These are phyloP conservation scores for Orussus abietinus DNA, from an alignment of 1,140 invertebrate species.

Conservation along the genomic window DNA sequence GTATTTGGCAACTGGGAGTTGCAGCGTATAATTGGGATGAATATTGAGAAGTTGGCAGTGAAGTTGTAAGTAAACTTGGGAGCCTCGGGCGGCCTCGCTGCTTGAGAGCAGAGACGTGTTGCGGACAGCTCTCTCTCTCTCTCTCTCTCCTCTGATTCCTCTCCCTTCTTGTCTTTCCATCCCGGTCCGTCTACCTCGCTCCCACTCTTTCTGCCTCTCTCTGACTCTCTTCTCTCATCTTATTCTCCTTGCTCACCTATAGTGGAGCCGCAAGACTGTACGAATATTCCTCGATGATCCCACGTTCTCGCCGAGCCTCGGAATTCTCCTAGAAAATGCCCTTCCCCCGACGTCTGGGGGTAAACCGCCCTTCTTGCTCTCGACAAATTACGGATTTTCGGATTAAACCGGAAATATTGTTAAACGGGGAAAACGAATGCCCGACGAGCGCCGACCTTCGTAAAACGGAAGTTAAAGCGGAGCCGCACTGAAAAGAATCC, in stretches of 20 bases:
- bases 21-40: slow-evolving; percentile 50
- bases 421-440: no score
- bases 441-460: no score
- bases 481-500: no score
- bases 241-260: slow-evolving; percentile 31
- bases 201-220: not conserved
- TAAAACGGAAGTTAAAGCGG: no score
- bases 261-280: slow-evolving; percentile 33
- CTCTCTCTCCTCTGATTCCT: slow-evolving; percentile 11
- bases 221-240: slow-evolving; percentile 17
- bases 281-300: slow-evolving; percentile 38
- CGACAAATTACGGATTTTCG: no score
- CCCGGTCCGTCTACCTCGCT: no score
- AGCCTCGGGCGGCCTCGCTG: slow-evolving; percentile 44
- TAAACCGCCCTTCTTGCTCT: no score
- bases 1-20: slow-evolving; percentile 33
- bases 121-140: slow-evolving; percentile 46
- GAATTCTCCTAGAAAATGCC: no score
- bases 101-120: slow-evolving; percentile 55
- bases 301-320: no score
- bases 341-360: no score
- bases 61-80: slow-evolving; percentile 54
- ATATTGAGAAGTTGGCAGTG: slow-evolving; percentile 55
- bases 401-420: no score
- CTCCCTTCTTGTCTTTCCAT: no score